These are phyloP conservation scores for Druceiella hillmani DNA, from an alignment of 2,888 invertebrate species.

Conservation along the genomic window DNA sequence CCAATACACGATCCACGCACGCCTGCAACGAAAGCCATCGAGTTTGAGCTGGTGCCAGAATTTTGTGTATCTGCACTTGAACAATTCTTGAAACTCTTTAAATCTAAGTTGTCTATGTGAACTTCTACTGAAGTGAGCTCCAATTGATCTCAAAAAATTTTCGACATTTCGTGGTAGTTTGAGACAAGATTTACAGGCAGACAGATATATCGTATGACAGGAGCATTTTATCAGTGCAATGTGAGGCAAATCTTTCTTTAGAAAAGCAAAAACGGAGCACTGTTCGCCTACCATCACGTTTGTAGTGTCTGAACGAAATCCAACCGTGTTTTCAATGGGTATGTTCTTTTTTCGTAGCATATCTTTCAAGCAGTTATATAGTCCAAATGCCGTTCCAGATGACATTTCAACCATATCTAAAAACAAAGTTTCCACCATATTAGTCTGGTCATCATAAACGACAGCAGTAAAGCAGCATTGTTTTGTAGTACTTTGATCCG, in stretches of 20 bases:
- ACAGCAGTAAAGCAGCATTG: conserved; percentile 16
- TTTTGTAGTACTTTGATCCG: conserved; percentile 15
- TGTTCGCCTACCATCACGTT: conserved; percentile 28
- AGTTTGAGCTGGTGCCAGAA: too few species aligned
- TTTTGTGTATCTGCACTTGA: too few species aligned
- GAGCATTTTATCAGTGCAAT: conserved; percentile 29
- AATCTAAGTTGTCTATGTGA: too few species aligned
- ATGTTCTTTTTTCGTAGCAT: conserved; percentile 21
- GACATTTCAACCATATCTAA: conserved; percentile 23
- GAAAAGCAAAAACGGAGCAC: conserved; percentile 15
- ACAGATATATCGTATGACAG: conserved; percentile 30
- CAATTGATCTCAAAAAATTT: conserved; percentile 17
- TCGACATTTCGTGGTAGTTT: conserved; percentile 26
- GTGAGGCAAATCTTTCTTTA: conserved; percentile 21
- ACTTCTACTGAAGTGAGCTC: too few species aligned
- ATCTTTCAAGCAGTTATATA: conserved; percentile 16
- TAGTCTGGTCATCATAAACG: conserved; percentile 5
- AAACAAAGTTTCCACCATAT: conserved; percentile 16
- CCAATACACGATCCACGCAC: too few species aligned
- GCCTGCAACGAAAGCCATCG: too few species aligned
- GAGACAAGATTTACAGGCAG: conserved; percentile 29
- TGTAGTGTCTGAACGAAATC: conserved; percentile 28
- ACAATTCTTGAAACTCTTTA: too few species aligned
- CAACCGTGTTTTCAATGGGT: conserved; percentile 23
- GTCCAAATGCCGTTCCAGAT: conserved; percentile 16